These are phyloP conservation scores for Machimus atricapillus DNA, from an alignment of 2,888 invertebrate species.

Conservation along the genomic window DNA sequence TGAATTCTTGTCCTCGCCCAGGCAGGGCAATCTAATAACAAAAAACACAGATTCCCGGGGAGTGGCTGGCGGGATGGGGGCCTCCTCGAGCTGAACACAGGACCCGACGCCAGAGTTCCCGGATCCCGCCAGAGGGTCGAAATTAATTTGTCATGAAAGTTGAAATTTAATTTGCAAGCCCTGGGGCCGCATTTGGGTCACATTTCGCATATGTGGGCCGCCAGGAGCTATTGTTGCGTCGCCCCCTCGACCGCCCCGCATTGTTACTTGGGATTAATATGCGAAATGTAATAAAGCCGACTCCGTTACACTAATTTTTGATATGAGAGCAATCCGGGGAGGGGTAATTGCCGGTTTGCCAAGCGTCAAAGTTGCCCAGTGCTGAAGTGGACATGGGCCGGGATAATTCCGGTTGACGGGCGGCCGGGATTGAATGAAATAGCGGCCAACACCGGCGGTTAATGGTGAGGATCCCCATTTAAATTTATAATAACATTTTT, in stretches of 20 bases:
- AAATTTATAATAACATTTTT: background rate
- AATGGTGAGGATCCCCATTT: background rate
- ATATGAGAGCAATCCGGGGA: background rate
- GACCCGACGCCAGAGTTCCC: background rate
- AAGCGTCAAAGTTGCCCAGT: background rate
- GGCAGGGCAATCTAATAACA: background rate
- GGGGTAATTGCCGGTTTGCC: background rate
- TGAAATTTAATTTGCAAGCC: slow-evolving; percentile 26
- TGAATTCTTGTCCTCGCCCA: background rate
- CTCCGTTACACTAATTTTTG: background rate
- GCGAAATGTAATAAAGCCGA: background rate
- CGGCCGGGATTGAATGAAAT: background rate
- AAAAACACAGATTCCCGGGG: background rate
- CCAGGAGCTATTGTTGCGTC: background rate
- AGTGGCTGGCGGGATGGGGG: background rate
- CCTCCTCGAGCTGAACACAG: background rate
- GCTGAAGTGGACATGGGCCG: background rate
- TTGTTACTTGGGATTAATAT: background rate
- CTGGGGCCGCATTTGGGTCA: background rate
- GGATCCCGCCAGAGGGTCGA: background rate
- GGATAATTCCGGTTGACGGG: background rate
- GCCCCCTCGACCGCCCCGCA: background rate
- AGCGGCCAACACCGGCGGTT: background rate
- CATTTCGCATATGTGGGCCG: background rate
- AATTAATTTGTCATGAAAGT: slow-evolving; percentile 31